These are phyloP conservation scores for Paramormyrops hopkinsi DNA, from an alignment of 2,797 vertebrate species.

Conservation along the genomic window DNA sequence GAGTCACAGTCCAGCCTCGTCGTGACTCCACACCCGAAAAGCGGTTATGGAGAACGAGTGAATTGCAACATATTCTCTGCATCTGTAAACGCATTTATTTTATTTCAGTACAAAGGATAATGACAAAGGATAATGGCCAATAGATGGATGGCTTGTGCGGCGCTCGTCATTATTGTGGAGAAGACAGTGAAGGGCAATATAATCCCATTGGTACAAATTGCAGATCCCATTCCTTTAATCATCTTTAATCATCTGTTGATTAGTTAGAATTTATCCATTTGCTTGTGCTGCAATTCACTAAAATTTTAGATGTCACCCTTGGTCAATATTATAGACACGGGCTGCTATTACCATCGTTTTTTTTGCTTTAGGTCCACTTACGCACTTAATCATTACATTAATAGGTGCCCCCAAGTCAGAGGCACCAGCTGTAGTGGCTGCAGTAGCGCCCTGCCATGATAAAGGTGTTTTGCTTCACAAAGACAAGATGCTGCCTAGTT, in stretches of 20 bases:
- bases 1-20: background rate
- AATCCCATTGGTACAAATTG: background rate
- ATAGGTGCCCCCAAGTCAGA: background rate
- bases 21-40: background rate
- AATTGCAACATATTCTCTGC: background rate
- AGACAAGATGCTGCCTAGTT: background rate
- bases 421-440: background rate
- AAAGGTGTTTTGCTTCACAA: background rate
- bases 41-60: background rate
- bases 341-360: background rate
- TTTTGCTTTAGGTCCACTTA: background rate
- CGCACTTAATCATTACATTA: background rate
- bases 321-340: background rate
- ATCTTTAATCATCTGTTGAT: background rate
- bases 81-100: background rate
- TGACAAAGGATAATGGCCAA: background rate
- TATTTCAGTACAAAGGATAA: background rate
- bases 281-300: background rate
- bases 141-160: background rate
- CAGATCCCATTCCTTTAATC: background rate
- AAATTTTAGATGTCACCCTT: background rate
- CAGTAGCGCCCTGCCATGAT: background rate
- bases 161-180: background rate
- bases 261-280: background rate
- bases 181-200: constrained; percentile 3